Evolutionary conservation across 2,888 invertebrate species (phyloP).

Genomic region (Eurytoma adleriae): DNA sequence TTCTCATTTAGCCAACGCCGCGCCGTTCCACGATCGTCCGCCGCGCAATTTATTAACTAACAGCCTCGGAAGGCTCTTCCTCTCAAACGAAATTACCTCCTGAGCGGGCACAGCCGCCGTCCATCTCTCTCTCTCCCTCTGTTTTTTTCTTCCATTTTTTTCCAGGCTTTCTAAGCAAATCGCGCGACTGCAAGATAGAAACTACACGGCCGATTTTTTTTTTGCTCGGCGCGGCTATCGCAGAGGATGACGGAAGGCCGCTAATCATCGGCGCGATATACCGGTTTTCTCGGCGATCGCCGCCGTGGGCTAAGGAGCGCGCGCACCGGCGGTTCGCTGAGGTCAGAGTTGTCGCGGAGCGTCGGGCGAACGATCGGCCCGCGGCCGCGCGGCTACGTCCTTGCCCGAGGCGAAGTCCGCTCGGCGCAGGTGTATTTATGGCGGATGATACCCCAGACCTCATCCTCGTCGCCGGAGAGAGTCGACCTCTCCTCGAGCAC

Average conservation of each 20-base stretch:
- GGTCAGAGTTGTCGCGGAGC: slow-evolving; percentile 13
- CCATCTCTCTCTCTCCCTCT: neutral
- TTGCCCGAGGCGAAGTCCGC: slow-evolving; percentile 71
- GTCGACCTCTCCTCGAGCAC: no score
- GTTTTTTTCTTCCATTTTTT: neutral
- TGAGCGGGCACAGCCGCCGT: neutral
- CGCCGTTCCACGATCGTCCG: neutral
- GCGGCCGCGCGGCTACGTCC: slow-evolving; percentile 63
- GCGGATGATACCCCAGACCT: slow-evolving; percentile 72
- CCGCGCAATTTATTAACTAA: slow-evolving; percentile 20
- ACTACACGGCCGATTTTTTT: slow-evolving; percentile 7
- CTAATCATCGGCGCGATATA: slow-evolving; percentile 21
- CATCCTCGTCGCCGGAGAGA: slow-evolving; percentile 53
- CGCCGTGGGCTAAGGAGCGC: neutral
- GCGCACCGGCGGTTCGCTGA: neutral
- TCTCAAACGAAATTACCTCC: neutral
- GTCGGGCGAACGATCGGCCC: neutral
- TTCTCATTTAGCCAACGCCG: neutral
- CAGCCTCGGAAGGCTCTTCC: neutral
- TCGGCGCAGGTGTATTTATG: slow-evolving; percentile 70
- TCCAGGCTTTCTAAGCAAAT: neutral
- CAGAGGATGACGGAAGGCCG: slow-evolving; percentile 9
- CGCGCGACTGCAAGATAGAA: neutral
- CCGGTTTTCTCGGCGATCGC: slow-evolving; percentile 18
- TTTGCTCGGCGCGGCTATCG: neutral